Percentiles rank a stretch among this genome's conserved stretches.
Evolutionary conservation across 2,888 invertebrate species (phyloP).

Genomic region (Drosophila algonquin): DNA sequence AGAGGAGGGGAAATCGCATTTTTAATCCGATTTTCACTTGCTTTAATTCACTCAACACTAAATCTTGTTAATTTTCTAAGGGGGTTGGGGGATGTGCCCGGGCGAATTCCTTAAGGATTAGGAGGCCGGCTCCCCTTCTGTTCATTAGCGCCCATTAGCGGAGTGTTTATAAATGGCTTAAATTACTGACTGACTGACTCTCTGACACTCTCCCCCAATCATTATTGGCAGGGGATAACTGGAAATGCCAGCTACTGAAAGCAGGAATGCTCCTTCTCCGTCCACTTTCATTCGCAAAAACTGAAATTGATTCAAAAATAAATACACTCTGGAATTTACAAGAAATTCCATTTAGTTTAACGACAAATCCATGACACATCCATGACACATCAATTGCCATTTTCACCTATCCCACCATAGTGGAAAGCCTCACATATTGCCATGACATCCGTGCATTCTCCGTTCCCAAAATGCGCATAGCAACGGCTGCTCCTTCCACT

Average conservation of each 20-base stretch:
- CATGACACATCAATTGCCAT: constrained; percentile 20
- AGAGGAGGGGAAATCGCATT: neutral
- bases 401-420: constrained; percentile 5
- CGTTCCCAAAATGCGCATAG: constrained; percentile 14
- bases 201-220: too few relatives aligned
- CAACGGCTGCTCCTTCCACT: constrained; percentile 1
- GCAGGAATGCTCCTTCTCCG: too few relatives aligned
- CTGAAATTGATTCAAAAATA: neutral
- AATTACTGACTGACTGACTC: neutral
- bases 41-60: neutral
- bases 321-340: neutral
- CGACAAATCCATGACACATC: constrained; percentile 21
- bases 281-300: too few relatives aligned
- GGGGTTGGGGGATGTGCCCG: neutral
- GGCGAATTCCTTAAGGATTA: neutral
- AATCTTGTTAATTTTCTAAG: neutral
- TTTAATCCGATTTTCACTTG: neutral
- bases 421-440: constrained; percentile 7
- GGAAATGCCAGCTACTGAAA: too few relatives aligned
- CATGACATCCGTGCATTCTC: constrained; percentile 22
- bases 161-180: neutral
- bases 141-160: neutral
- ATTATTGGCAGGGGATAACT: too few relatives aligned
- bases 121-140: neutral
- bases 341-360: constrained; percentile 5